Evolutionary conservation across 2,113 vertebrate genomes (phyloP).

Genomic region (Eretmochelys imbricata): DNA sequence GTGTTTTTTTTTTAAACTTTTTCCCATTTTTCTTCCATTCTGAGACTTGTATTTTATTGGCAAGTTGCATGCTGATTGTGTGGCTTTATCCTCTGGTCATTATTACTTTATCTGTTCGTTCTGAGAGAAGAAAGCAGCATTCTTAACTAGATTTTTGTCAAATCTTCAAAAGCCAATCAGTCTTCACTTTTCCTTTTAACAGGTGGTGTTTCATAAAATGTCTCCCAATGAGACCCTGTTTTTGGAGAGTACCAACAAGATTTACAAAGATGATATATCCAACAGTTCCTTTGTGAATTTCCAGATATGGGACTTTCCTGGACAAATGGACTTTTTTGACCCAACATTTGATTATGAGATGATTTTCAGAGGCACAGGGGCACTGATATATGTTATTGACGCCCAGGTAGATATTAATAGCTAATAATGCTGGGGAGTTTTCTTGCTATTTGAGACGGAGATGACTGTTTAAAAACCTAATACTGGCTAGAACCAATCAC

Average conservation of each 20-base stretch:
- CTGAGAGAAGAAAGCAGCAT: not conserved
- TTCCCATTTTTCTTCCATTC: not conserved
- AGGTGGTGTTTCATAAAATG: conserved; percentile 99
- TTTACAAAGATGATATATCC: conserved; percentile 99
- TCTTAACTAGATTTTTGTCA: not conserved
- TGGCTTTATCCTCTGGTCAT: not conserved
- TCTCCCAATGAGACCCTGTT: conserved; percentile 98
- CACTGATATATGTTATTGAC: conserved; percentile 98
- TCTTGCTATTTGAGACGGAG: not conserved
- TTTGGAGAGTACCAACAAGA: conserved; percentile 98
- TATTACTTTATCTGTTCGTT: not conserved
- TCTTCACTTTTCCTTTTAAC: conserved; percentile 44
- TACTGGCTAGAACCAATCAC: not conserved
- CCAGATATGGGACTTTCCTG: conserved; percentile 99
- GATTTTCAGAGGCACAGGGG: conserved; percentile 99
- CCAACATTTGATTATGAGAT: conserved; percentile 99
- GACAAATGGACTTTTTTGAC: conserved; percentile 98
- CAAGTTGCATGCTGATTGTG: not conserved
- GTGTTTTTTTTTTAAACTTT: not conserved
- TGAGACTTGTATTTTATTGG: not conserved
- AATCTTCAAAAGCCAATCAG: not conserved
- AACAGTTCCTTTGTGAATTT: conserved; percentile 99
- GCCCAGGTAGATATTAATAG: conserved; percentile 88
- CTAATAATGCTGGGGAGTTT: not conserved
- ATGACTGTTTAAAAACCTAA: fast-evolving